Conservation (phyloP, 2,888 invertebrate genomes). For the Heliconius erato region DNA sequence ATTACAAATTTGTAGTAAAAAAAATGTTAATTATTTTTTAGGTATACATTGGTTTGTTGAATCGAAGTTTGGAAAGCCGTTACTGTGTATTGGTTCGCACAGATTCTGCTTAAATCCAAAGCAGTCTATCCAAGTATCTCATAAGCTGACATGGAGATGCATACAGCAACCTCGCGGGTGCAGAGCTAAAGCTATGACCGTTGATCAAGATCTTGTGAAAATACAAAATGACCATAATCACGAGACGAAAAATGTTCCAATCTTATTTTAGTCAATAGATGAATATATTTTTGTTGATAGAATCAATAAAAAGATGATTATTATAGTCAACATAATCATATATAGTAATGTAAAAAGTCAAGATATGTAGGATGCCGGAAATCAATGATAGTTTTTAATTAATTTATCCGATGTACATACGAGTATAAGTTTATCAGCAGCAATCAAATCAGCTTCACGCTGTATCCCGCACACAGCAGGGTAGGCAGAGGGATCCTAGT, state of each 20-base stretch:
- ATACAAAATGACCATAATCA: slow-evolving; percentile 45
- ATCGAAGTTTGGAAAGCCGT: slow-evolving; percentile 52
- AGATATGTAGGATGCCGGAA: background rate
- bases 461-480: too few species aligned
- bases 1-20: background rate
- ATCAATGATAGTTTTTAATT: background rate
- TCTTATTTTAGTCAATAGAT: background rate
- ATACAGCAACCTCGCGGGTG: slow-evolving; percentile 59
- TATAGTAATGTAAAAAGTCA: background rate
- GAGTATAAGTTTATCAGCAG: too few species aligned
- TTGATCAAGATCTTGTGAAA: slow-evolving; percentile 51
- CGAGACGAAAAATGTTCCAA: background rate
- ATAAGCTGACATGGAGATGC: slow-evolving; percentile 55
- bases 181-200: slow-evolving; percentile 53
- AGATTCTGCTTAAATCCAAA: slow-evolving; percentile 49
- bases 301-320: background rate
- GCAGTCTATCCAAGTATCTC: background rate
- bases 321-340: background rate
- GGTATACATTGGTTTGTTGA: slow-evolving; percentile 19
- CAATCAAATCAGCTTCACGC: too few species aligned
- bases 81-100: slow-evolving; percentile 52
- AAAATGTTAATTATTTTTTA: slow-evolving; percentile 8
- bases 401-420: background rate
- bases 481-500: too few species aligned
- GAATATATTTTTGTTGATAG: background rate